A percentile compares a stretch with the other conserved stretches of the same genome.
phyloP scores from a whole-genome alignment of 2,888 invertebrate species.

The Ypsolopha sequella region DNA sequence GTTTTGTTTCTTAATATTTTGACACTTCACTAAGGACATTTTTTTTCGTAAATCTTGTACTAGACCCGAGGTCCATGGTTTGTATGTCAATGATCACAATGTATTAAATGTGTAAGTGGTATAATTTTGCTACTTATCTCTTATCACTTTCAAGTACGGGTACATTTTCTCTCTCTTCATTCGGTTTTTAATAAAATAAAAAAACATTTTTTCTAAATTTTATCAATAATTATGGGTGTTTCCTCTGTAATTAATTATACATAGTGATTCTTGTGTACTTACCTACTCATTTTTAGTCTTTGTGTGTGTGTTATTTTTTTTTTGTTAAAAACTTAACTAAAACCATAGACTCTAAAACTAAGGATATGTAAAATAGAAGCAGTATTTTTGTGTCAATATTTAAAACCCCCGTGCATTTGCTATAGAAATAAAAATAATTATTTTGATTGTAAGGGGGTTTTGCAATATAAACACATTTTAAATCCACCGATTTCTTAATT shows the following conservation, averaged over 20 bases:
- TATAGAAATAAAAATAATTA: conserved; percentile 1
- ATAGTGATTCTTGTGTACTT: too few relatives aligned
- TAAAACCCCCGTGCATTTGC: background rate
- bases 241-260: too few relatives aligned
- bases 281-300: conserved; percentile 4
- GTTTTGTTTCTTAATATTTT: too few relatives aligned
- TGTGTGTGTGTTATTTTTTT: conserved; percentile 23
- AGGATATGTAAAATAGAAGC: background rate
- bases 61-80: too few relatives aligned
- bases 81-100: too few relatives aligned
- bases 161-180: background rate
- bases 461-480: conserved; percentile 12
- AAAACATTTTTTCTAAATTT: conserved; percentile 12
- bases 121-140: background rate
- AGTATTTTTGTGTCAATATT: background rate
- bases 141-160: conserved; percentile 8
- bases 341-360: background rate
- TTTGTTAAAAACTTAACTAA: background rate
- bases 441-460: background rate
- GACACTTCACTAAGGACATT: too few relatives aligned
- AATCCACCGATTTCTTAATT: conserved; percentile 41
- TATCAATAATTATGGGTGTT: background rate
- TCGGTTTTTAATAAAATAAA: conserved; percentile 14
- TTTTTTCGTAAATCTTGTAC: too few relatives aligned
- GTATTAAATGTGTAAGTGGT: background rate